These are phyloP conservation scores for Solea solea DNA, from an alignment of 2,113 vertebrate species.

Conservation along the genomic window DNA sequence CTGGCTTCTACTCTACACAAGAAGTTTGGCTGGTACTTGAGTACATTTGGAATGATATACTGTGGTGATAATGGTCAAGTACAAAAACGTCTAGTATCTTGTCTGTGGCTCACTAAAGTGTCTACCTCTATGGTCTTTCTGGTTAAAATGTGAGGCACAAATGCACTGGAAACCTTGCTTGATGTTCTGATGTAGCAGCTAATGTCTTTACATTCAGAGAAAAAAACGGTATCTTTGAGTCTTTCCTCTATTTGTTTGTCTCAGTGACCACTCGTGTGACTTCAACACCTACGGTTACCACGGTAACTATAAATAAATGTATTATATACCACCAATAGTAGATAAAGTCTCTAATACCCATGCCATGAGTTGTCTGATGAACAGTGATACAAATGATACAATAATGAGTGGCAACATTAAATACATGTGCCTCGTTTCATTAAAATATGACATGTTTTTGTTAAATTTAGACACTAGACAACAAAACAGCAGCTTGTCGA, in stretches of 20 bases:
- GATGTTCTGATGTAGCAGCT: not conserved
- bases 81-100: slow-evolving; percentile 49
- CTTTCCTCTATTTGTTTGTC: too few species aligned
- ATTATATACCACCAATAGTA: too few species aligned
- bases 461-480: too few species aligned
- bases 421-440: not conserved
- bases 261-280: too few species aligned
- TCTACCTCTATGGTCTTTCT: slow-evolving; percentile 49
- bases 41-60: slow-evolving; percentile 62
- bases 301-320: too few species aligned
- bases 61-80: slow-evolving; percentile 46
- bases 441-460: not conserved
- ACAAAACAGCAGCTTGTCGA: too few species aligned
- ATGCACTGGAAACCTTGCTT: slow-evolving; percentile 57
- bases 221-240: too few species aligned
- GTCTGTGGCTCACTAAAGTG: slow-evolving; percentile 39
- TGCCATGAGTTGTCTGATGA: too few species aligned
- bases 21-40: slow-evolving; percentile 67
- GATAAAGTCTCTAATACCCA: too few species aligned
- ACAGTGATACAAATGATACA: not conserved
- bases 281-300: too few species aligned
- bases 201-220: too few species aligned
- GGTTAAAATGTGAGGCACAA: slow-evolving; percentile 52
- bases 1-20: slow-evolving; percentile 62
- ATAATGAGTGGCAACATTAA: not conserved